Percentiles rank a stretch among this genome's conserved stretches.
These are phyloP conservation scores for Eretmocerus hayati DNA, from an alignment of 2,888 invertebrate species.

Conservation along the genomic window DNA sequence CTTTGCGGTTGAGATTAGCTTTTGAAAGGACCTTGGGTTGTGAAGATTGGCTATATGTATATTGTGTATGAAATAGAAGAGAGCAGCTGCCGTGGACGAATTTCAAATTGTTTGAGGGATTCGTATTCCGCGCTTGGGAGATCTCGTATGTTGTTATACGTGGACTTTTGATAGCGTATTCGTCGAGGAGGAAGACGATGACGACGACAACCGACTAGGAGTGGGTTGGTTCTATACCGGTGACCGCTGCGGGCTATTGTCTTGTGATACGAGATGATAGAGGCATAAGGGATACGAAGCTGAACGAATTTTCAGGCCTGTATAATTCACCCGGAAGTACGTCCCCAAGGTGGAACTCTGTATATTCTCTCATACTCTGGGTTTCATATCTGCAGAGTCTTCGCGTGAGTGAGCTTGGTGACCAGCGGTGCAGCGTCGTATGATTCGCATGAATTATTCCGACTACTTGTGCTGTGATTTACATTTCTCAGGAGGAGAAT, in stretches of 20 bases:
- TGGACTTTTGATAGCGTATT: conserved; percentile 6
- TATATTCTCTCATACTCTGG: too few species aligned
- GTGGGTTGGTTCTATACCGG: background rate
- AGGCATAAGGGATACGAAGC: background rate
- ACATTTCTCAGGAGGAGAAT: too few species aligned
- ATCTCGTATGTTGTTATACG: background rate
- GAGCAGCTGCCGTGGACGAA: conserved; percentile 5
- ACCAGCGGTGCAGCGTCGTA: too few species aligned
- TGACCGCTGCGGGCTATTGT: background rate
- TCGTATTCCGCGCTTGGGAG: background rate
- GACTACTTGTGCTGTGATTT: too few species aligned
- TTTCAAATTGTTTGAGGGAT: conserved; percentile 11
- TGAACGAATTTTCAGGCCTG: conserved; percentile 1
- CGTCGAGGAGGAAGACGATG: too few species aligned
- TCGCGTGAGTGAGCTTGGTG: too few species aligned
- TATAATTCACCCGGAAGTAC: too few species aligned
- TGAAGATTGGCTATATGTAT: conserved; percentile 7
- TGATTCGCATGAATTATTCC: too few species aligned
- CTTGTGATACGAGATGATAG: background rate
- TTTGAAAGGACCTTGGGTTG: too few species aligned
- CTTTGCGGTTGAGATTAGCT: too few species aligned
- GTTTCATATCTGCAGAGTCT: too few species aligned
- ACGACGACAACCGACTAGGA: background rate
- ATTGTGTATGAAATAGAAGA: conserved; percentile 23
- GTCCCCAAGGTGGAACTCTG: too few species aligned